Base-by-base conservation (phyloP, 1,140 invertebrate genomes). In the Drosophila sproati region DNA sequence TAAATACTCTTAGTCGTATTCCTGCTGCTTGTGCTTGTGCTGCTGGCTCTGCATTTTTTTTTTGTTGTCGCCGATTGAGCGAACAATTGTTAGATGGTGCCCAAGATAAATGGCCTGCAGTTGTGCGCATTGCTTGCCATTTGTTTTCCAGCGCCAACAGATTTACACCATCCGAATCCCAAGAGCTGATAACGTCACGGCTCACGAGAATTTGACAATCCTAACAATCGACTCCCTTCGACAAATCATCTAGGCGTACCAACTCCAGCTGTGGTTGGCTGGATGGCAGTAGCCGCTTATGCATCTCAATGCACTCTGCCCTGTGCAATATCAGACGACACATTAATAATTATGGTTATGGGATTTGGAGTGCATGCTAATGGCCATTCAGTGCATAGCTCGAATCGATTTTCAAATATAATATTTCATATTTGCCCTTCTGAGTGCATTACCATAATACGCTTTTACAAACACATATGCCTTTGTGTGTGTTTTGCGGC, bases 21-120 rank as follows among this genome's bases (percentile, higher is more conserved):
- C 35, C 8, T 37, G 32, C 45, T 20, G 5, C 47, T n/a, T 55
- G 31, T 60, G 45, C 48, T 28, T 8, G n/a, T 50, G 20, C 3
- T 32, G n/a, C 37, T 47, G 41, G 48, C 20, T 73, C 67, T 75
- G 67, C 63, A 71, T 82, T 82, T 86, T 82, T 88, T 88, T 71
- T 82, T 82, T 86, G 79, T 88, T 88, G 80, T 83, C 83, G 73
- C 80, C 82, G 73, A 88, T 87, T 82, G 82, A 74, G 77, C 83
- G 77, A 79, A 77, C 82, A 79, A 86, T 87, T 88, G 83, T 70
- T 82, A 77, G 83, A 78, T 78, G 73, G 47, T 64, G 50, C 35
- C 45, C 77, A 78, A 89, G 83, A 88, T 89, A 85, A 88, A 88
- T 88, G 87, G 85, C 80, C 80, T 88, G 83, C 85, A 88, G 89